Evolutionary conservation across 2,888 invertebrate species (phyloP).

Genomic region (Pelosia muscerda): DNA sequence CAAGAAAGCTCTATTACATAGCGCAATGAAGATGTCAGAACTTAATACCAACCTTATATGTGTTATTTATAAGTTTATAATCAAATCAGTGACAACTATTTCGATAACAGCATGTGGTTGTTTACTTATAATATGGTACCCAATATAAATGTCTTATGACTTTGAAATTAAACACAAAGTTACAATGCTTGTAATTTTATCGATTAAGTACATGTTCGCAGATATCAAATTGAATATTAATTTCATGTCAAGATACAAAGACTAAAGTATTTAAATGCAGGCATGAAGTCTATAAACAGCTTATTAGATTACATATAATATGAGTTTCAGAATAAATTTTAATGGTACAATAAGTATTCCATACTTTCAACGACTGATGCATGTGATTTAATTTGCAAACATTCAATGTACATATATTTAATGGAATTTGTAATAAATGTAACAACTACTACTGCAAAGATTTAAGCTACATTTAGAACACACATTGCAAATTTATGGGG

Average conservation of each 20-base stretch:
- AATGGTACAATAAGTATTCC: background rate
- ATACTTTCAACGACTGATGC: background rate
- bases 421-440: background rate
- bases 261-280: slow-evolving; percentile 4
- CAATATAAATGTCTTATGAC: background rate
- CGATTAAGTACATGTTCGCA: background rate
- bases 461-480: background rate
- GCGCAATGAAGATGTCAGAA: background rate
- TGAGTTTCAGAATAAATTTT: background rate
- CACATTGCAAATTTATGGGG: background rate
- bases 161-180: background rate
- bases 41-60: background rate
- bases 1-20: slow-evolving; percentile 18
- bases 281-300: background rate
- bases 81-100: background rate
- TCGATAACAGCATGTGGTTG: background rate
- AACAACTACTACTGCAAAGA: background rate
- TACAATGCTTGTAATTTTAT: background rate
- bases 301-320: background rate
- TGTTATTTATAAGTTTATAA: background rate
- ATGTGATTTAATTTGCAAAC: background rate
- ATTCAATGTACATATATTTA: background rate
- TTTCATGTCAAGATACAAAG: background rate
- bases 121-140: background rate
- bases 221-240: background rate